Conservation (phyloP, 2,113 vertebrate species). For the Pipra filicauda region DNA sequence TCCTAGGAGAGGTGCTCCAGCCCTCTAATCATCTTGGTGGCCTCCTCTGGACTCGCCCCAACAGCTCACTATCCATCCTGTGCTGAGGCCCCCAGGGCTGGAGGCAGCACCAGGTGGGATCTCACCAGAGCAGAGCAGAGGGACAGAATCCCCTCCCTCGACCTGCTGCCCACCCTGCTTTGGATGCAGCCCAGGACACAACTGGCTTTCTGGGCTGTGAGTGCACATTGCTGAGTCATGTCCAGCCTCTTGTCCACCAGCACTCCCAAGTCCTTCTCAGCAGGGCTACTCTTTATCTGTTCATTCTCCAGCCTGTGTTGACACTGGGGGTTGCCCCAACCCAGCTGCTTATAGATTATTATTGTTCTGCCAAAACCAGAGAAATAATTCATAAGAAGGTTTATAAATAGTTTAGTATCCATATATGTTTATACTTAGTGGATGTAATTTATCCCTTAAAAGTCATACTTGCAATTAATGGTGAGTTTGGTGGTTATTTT, state of each 20-base stretch:
- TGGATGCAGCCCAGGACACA: not conserved
- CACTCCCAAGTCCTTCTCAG: not conserved
- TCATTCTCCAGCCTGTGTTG: not conserved
- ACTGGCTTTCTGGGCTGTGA: not conserved
- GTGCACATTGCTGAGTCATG: not conserved
- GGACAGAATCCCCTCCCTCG: not conserved
- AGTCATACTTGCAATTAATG: not conserved
- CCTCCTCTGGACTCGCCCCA: not conserved
- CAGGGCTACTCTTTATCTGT: not conserved
- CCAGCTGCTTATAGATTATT: not conserved
- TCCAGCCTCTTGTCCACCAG: not conserved
- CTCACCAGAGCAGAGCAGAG: accelerated
- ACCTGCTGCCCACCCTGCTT: not conserved
- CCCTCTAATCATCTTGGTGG: too few species aligned
- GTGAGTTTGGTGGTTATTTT: not conserved
- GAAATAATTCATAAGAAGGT: not conserved
- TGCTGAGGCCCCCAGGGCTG: not conserved
- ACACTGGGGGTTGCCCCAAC: accelerated
- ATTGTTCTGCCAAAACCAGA: not conserved
- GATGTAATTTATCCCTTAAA: not conserved
- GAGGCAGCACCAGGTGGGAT: not conserved
- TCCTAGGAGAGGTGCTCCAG: not conserved
- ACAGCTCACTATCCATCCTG: not conserved
- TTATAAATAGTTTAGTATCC: not conserved
- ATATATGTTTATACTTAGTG: not conserved